phyloP scores from a whole-genome alignment of 2,888 invertebrate species.

The Bembecia ichneumoniformis region DNA sequence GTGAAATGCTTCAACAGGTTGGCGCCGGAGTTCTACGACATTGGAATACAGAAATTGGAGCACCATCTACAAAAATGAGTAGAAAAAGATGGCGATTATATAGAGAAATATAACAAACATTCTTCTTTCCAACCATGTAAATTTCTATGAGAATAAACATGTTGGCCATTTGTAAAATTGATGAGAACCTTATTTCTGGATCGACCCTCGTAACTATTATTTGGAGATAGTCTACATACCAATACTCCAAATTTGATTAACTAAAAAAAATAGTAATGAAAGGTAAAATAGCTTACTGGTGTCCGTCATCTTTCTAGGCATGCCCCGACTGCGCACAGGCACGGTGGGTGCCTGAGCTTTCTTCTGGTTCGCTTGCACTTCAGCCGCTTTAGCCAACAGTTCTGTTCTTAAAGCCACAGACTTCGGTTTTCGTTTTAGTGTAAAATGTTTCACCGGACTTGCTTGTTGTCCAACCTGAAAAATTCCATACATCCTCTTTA shows the following conservation, averaged over 20 bases:
- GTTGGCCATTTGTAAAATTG: too few relatives aligned
- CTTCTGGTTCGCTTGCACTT: slow-evolving; percentile 90
- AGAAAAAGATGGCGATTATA: too few relatives aligned
- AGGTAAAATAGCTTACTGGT: slow-evolving; percentile 76
- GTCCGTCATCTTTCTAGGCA: slow-evolving; percentile 97
- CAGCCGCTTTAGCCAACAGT: slow-evolving; percentile 90
- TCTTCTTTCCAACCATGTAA: too few relatives aligned
- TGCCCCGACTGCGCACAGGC: slow-evolving; percentile 82
- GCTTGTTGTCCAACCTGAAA: slow-evolving; percentile 83
- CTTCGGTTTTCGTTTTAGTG: slow-evolving; percentile 93
- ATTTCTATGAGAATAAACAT: too few relatives aligned
- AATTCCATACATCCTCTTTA: background rate
- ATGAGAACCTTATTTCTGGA: too few relatives aligned
- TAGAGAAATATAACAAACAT: too few relatives aligned
- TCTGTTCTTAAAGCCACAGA: slow-evolving; percentile 92
- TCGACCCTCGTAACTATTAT: too few relatives aligned
- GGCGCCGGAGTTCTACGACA: too few relatives aligned
- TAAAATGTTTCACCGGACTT: slow-evolving; percentile 91
- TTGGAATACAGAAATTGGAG: too few relatives aligned
- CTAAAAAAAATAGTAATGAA: background rate
- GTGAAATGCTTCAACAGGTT: too few relatives aligned
- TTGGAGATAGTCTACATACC: too few relatives aligned
- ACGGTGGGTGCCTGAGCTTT: slow-evolving; percentile 91
- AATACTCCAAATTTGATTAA: background rate
- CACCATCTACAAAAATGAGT: too few relatives aligned